phyloP scores from a whole-genome alignment of 2,113 vertebrate genomes.

The Prinia subflava region DNA sequence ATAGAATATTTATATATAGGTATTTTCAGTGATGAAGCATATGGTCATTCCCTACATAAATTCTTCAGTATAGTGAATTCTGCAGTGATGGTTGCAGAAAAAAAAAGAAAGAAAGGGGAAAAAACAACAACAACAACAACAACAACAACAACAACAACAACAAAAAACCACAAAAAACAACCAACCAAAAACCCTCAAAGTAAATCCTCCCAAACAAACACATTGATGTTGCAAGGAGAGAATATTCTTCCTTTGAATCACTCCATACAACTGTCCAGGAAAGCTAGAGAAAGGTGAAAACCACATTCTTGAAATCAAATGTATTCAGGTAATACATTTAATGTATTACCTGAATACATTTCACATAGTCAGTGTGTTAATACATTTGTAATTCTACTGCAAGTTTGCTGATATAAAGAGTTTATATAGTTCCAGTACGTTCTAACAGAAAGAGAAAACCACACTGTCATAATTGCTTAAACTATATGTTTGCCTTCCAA shows the following conservation, averaged over 20 bases:
- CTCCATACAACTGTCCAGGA: neutral
- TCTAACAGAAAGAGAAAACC: neutral
- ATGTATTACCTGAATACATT: too few species aligned
- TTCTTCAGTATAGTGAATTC: neutral
- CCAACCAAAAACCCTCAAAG: fast-evolving
- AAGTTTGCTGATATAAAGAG: neutral
- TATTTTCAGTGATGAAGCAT: neutral
- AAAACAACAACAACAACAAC: too few species aligned
- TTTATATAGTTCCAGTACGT: neutral
- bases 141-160: too few species aligned
- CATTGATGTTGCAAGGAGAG: neutral
- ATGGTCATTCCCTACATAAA: neutral
- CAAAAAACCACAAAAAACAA: too few species aligned
- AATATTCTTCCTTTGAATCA: neutral
- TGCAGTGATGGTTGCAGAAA: neutral
- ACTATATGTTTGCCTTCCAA: neutral
- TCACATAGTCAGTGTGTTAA: neutral
- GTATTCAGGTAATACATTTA: neutral
- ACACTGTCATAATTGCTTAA: neutral
- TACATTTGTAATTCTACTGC: neutral
- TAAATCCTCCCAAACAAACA: neutral
- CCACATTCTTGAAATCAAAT: neutral
- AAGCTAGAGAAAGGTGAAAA: neutral
- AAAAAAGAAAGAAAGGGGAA: too few species aligned
- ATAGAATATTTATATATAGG: too few species aligned